Percentiles rank a stretch among this genome's conserved stretches.
These are phyloP conservation scores for Zosterops hypoxanthus DNA, from an alignment of 2,113 vertebrate species.

Conservation along the genomic window DNA sequence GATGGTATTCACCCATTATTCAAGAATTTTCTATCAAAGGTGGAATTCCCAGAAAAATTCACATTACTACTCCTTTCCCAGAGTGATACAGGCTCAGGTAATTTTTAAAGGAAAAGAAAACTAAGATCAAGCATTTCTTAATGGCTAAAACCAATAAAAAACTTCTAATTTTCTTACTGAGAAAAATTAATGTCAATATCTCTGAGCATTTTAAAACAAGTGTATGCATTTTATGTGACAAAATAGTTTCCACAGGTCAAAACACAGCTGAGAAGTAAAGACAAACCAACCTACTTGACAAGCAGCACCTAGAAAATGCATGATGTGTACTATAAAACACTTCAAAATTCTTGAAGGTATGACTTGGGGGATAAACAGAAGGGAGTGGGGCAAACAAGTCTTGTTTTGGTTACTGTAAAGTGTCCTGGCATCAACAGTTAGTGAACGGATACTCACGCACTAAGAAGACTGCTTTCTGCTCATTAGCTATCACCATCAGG, in stretches of 20 bases:
- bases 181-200: neutral
- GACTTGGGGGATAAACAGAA: neutral
- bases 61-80: neutral
- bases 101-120: neutral
- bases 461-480: constrained; percentile 92
- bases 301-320: neutral
- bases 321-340: neutral
- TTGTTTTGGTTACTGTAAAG: neutral
- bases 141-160: neutral
- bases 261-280: neutral
- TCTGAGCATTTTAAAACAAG: neutral
- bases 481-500: constrained; percentile 90
- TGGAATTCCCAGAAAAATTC: neutral
- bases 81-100: neutral
- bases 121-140: neutral
- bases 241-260: neutral
- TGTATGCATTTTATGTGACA: neutral
- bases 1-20: neutral
- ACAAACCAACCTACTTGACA: neutral
- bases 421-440: neutral
- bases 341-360: neutral
- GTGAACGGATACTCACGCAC: constrained; percentile 78
- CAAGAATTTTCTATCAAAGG: neutral
- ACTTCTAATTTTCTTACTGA: neutral
- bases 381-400: neutral